Base-by-base conservation (phyloP, 2,113 vertebrate species). In the Accipiter cooperii region DNA sequence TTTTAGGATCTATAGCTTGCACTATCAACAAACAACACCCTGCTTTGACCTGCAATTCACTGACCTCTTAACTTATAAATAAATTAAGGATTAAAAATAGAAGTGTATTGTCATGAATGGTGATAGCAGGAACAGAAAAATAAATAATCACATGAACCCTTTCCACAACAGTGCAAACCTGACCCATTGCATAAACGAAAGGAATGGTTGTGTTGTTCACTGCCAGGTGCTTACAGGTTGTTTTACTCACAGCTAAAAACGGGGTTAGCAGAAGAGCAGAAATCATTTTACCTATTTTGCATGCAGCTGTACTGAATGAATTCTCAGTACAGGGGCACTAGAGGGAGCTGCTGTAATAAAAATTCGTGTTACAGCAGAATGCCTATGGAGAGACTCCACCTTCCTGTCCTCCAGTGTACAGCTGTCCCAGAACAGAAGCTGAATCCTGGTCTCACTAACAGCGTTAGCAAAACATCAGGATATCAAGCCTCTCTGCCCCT, bases 281-380 rank as follows among this genome's bases (percentile, higher is more conserved):
- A 85, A 47, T 46, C 16, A 38, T 74, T 44, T 33, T 17, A 46
- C 11, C 10, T 25, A 3, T 42, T 70, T 75, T 33, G 15, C 44
- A 58, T 10, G 40, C 51, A 65, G 40, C 19, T 58, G 4, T 19
- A 25, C 19, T 28, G 49, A 58, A 60, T 6, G 74, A 84, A 36
- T n/a, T 52, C 55, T 88, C 83, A 18, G 78, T 24, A 54, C 33
- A 60, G 25, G 5, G 26, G 38, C 97, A 91, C 93, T 84, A 98
- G 98, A 89, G 96, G 97, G 98, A 96, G 94, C 94, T 94, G 40
- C 49, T 87, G 91, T 17, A 73, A 87, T 73, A 84, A 86, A 51
- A 93, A 93, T 21, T 29, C n/a, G 4, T 1, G 7, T 38, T 40
- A 28, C 12, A 49, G 42, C 19, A 29, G 10, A 36, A 7, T 0